Percentiles rank a stretch among this genome's conserved stretches.
These are phyloP conservation scores for Brachionus paranguensis DNA, from an alignment of 1,140 invertebrate genomes.

Conservation along the genomic window DNA sequence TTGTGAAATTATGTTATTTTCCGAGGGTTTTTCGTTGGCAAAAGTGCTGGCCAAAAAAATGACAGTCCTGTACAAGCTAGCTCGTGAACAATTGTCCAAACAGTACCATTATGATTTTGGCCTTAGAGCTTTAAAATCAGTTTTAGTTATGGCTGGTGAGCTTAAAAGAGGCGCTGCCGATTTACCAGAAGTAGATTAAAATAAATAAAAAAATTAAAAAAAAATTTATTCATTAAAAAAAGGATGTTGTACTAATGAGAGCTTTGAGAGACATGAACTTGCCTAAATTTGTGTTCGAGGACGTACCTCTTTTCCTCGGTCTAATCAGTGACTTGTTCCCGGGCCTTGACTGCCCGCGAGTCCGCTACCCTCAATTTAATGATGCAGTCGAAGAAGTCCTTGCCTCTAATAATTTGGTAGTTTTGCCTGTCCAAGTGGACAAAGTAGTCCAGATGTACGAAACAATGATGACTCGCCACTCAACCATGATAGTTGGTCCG, in stretches of 20 bases:
- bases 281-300: slow-evolving; percentile 82
- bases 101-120: slow-evolving; percentile 90
- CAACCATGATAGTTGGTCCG: slow-evolving; percentile 81
- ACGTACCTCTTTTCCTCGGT: slow-evolving; percentile 78
- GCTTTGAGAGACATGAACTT: slow-evolving; percentile 82
- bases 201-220: background rate
- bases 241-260: slow-evolving; percentile 58
- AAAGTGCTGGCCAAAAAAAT: slow-evolving; percentile 85
- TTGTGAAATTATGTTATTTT: slow-evolving; percentile 81
- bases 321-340: slow-evolving; percentile 82
- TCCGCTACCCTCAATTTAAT: slow-evolving; percentile 76
- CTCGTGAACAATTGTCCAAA: slow-evolving; percentile 77
- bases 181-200: slow-evolving; percentile 61
- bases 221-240: background rate
- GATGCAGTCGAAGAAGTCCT: slow-evolving; percentile 67
- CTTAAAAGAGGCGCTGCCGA: slow-evolving; percentile 69
- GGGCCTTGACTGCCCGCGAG: slow-evolving; percentile 73
- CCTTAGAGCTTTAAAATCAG: slow-evolving; percentile 76
- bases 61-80: slow-evolving; percentile 77
- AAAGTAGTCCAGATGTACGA: slow-evolving; percentile 84
- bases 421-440: slow-evolving; percentile 74
- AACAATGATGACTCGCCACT: slow-evolving; percentile 85
- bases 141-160: slow-evolving; percentile 79
- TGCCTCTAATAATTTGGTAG: slow-evolving; percentile 63
- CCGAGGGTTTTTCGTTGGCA: slow-evolving; percentile 77